Base-by-base conservation (phyloP, 1,140 invertebrate genomes). In the Neuroterus valhalla region DNA sequence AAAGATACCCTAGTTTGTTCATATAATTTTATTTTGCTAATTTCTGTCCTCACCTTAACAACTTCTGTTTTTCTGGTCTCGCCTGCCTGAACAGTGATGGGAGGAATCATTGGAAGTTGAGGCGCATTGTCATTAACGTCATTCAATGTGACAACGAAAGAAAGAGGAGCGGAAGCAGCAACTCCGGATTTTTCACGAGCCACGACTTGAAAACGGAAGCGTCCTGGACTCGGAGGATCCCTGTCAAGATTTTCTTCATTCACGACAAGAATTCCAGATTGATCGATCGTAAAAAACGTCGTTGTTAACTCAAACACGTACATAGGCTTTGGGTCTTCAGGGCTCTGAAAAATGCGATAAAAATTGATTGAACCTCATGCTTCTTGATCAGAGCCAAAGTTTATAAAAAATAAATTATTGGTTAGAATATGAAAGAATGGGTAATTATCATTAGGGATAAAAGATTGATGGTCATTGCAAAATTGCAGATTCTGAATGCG, bases 61-160 rank as follows among this genome's bases (percentile, higher is more conserved):
- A 98, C 93, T 83, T 93, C 90, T 55, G 95, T 38, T 3, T 38
- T 91, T 77, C 93, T 93, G 23, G 93, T 93, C 85, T 96, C 94
- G 0, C 95, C 96, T 14, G 96, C 96, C 55, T 95, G 94, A 3
- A 98, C 93, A 1, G 92, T 93, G 48, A 97, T 93, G 0, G 95
- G 94, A 3, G 94, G 88, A 2, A 95, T 93, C 89, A 95, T 94
- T 0, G 94, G 93, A 76, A 97, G 91, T 70, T 93, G 90, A 0
- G 96, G 96, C 0, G 94, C 92, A 87, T 97, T 97, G 81, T 97
- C 96, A 82, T 97, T 97, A 6, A 96, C 93, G 85, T 97, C 96
- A 55, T 94, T 92, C 23, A 97, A 86, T 42, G 93, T 92, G 0
- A 97, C 96, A 1, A 94, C 93, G 17, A 97, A 89, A 0, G 95